Base-by-base conservation (phyloP, 2,888 invertebrate species). In the Sphinx pinastri region DNA sequence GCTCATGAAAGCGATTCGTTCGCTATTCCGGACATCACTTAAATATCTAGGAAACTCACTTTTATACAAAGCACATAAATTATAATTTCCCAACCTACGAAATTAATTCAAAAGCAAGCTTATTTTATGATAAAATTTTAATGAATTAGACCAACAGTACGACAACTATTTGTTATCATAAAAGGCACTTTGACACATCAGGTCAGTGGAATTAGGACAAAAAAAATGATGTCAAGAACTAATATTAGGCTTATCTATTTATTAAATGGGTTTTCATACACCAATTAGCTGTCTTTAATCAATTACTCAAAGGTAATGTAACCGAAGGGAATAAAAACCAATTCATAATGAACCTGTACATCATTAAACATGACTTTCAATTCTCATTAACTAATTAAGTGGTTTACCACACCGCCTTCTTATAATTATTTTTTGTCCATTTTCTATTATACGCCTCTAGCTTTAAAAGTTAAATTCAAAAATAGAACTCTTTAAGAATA, bases 311-410 rank as follows among this genome's bases (percentile, higher is more conserved):
- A 58, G 38, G 25, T 58, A 58, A 58, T 58, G 58, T 58, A 58
- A 25, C 25, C 11, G 10, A 58, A 58, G 58, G 16, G 25, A 25
- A 58, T 58, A 19, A 58, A 58, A 38, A 58, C 10, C 4, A 58
- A 38, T 31, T 13, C 13, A 38, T 13, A 12, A 14, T 31, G 25
- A 14, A 25, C 13, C 7, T 13, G 1, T 14, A 58, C 7, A 38
- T 31, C 6, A 58, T 58, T 31, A 31, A 38, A 31, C 7, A 58
- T 14, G 31, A 8, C 7, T 6, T 8, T 12, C 14, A 16, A 49
- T 51, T 59, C 49, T 51, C n/a, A 51, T 51, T 68, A 68, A 68
- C 58, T 68, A 59, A 59, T 47, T 68, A 68, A 51, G n/a, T 47
- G 58, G 68, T 57, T 12, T 25, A 25, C 54, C 68, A 19, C 5